Evolutionary conservation across 37 sponge, comb jelly and placozoan species (phyloP).

Genomic region (Tethya wilhelma): DNA sequence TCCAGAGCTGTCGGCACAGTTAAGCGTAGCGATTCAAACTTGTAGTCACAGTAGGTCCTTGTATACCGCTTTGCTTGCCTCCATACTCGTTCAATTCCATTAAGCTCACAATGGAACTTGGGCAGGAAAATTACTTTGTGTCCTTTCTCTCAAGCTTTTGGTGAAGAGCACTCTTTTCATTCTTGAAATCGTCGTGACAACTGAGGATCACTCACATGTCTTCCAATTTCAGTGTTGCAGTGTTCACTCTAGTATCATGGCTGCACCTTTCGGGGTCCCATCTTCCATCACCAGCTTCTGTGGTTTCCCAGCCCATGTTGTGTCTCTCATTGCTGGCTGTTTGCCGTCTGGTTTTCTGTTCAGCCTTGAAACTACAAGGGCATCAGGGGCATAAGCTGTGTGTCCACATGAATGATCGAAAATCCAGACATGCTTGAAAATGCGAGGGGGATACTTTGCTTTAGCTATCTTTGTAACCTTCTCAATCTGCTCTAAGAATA

Average conservation of each 20-base stretch:
- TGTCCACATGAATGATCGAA: conserved; percentile 29
- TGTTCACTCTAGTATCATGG: conserved; percentile 4
- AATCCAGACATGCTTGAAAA: not conserved
- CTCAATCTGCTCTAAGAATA: conserved; percentile 37
- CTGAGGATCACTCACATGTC: conserved; percentile 16
- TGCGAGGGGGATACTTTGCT: not conserved
- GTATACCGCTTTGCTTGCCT: conserved; percentile 24
- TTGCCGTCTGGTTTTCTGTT: conserved; percentile 19
- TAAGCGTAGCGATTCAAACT: not conserved
- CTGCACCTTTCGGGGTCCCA: conserved; percentile 15
- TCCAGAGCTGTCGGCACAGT: conserved; percentile 19
- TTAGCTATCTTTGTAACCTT: not conserved
- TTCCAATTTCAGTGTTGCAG: conserved; percentile 6
- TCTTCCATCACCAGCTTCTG: conserved; percentile 8
- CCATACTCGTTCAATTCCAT: conserved; percentile 25
- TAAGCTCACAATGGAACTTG: conserved; percentile 48
- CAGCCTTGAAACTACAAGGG: conserved; percentile 6
- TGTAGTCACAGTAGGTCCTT: conserved; percentile 32
- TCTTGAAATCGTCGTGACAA: conserved; percentile 1
- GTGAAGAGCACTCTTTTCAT: conserved; percentile 4
- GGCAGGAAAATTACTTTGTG: conserved; percentile 17
- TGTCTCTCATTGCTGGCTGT: conserved; percentile 16
- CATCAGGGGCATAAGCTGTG: conserved; percentile 22
- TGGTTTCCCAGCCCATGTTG: too few relatives aligned
- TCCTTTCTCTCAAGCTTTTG: not conserved